Percentiles rank a stretch among this genome's conserved stretches.
These are phyloP conservation scores for Amazona vittata DNA, from an alignment of 2,113 vertebrate species.

Conservation along the genomic window DNA sequence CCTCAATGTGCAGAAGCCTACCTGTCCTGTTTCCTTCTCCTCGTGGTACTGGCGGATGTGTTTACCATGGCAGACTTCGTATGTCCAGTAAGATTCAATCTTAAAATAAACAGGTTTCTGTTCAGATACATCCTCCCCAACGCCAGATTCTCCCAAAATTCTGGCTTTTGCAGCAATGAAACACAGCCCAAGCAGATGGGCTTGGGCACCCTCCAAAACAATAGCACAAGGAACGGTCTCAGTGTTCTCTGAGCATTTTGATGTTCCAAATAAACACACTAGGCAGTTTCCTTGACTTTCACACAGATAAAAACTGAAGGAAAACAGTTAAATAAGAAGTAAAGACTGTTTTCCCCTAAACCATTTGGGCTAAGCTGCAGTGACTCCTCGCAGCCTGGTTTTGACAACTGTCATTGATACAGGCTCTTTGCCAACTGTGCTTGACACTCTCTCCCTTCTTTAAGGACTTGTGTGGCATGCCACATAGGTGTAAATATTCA, in stretches of 20 bases:
- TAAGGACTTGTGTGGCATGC: background rate
- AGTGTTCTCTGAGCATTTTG: background rate
- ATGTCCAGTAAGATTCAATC: slow-evolving; percentile 99
- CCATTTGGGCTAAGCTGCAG: background rate
- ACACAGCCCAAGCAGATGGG: background rate
- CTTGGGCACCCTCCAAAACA: background rate
- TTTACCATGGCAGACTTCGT: slow-evolving; percentile 96
- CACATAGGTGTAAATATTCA: fast-evolving
- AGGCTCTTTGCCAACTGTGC: too few relatives aligned
- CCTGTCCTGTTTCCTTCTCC: slow-evolving; percentile 97
- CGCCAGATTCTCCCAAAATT: background rate
- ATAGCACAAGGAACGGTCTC: background rate
- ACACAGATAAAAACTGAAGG: background rate
- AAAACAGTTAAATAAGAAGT: too few relatives aligned
- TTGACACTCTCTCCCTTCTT: background rate
- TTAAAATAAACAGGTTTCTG: slow-evolving; percentile 51
- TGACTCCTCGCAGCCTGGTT: background rate
- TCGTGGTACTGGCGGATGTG: slow-evolving; percentile 96
- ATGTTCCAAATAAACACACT: background rate
- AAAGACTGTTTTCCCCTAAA: background rate
- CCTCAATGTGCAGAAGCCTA: slow-evolving; percentile 59
- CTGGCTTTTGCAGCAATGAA: background rate
- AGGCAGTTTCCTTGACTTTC: background rate
- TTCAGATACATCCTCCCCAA: background rate
- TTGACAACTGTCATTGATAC: background rate